phyloP scores from a whole-genome alignment of 2,797 vertebrate species.

The Macroramphosus scolopax region DNA sequence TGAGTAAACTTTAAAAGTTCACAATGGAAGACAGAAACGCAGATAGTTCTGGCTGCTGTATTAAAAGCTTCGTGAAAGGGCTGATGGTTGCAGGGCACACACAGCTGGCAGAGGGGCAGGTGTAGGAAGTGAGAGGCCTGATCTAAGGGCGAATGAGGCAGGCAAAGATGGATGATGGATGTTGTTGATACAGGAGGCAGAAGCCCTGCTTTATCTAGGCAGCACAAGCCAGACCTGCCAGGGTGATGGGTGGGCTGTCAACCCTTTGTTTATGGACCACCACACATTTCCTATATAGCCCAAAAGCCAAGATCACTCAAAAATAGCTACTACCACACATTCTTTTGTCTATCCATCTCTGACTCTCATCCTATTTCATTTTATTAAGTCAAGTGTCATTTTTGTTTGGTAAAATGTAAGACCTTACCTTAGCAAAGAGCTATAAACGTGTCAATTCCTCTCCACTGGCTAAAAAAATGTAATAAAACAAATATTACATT shows the following conservation, averaged over 20 bases:
- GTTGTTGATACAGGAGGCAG: constrained; percentile 78
- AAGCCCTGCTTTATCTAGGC: constrained; percentile 78
- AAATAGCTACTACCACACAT: constrained; percentile 54
- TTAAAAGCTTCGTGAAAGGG: constrained; percentile 31
- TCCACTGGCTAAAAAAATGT: constrained; percentile 16
- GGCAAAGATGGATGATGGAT: constrained; percentile 81
- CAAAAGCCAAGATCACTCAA: constrained; percentile 69
- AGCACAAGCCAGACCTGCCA: constrained; percentile 80
- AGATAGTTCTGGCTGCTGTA: constrained; percentile 1
- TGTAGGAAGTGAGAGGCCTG: constrained; percentile 55
- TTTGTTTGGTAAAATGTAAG: constrained; percentile 27
- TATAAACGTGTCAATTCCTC: constrained; percentile 16
- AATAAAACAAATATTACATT: constrained; percentile 24
- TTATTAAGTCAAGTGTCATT: constrained; percentile 28
- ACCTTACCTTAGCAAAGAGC: constrained; percentile 26
- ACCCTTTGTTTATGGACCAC: constrained; percentile 80
- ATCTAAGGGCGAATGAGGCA: constrained; percentile 44
- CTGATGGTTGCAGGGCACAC: constrained; percentile 15
- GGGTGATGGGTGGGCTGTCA: constrained; percentile 84
- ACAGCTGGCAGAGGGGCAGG: constrained; percentile 56
- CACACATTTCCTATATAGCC: constrained; percentile 71
- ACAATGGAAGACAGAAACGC: constrained; percentile 13
- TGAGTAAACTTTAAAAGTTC: constrained; percentile 11
- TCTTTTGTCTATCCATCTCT: constrained; percentile 56
- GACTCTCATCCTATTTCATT: constrained; percentile 41